phyloP scores from a whole-genome alignment of 2,797 vertebrate species.

The Tiaroga cobitis region DNA sequence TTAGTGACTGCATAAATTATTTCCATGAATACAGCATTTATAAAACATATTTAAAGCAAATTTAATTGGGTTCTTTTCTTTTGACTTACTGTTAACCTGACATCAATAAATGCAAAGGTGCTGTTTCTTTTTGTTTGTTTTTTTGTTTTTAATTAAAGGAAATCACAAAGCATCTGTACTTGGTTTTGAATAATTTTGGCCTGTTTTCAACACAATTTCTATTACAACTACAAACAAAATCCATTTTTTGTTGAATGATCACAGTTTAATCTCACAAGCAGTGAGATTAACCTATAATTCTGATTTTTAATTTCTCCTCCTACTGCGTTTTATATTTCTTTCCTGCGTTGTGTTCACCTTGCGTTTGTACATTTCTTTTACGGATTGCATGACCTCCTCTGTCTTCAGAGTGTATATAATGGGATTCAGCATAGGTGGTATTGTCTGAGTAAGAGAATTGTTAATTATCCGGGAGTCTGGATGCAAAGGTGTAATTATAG shows the following conservation, averaged over 20 bases:
- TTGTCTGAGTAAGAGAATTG: conserved; percentile 55
- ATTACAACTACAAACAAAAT: neutral
- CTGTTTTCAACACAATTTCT: neutral
- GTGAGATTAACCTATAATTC: neutral
- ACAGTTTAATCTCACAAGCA: neutral
- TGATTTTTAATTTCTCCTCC: neutral
- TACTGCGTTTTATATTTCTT: neutral
- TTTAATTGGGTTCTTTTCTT: neutral
- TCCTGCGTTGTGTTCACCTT: neutral
- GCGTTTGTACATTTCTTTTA: conserved; percentile 57
- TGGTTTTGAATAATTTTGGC: neutral
- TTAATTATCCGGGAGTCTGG: conserved; percentile 68
- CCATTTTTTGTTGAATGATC: neutral
- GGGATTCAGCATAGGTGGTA: conserved; percentile 73
- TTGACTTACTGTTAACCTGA: neutral
- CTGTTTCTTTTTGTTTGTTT: neutral
- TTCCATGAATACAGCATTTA: neutral
- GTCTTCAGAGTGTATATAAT: conserved; percentile 75
- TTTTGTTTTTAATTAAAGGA: neutral
- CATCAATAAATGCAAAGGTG: neutral
- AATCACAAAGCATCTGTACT: neutral
- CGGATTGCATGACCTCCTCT: conserved; percentile 68
- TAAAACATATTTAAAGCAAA: neutral
- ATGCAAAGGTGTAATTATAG: conserved; percentile 50
- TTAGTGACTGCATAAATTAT: neutral